Base-by-base conservation (phyloP, 2,888 invertebrate genomes). In the Colostygia pectinataria region DNA sequence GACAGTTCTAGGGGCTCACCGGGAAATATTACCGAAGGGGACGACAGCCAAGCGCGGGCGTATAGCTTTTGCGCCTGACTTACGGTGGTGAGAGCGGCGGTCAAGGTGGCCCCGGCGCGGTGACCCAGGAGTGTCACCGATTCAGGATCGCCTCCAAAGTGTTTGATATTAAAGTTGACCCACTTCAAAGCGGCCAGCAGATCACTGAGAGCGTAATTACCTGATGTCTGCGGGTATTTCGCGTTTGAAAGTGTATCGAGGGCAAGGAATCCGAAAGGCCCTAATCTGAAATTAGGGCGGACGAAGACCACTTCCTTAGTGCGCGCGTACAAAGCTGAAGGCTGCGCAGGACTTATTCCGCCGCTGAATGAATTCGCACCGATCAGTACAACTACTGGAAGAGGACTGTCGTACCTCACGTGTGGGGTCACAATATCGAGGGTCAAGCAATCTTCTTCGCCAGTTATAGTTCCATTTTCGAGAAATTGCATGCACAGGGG, bases 201-300 rank as follows among this genome's bases (percentile, higher is more conserved):
- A 71, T 97, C 97, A 1, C 95, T 94, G 0, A 97, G 91, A 0
- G 94, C 97, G 70, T 97, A 97, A 78, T 97, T 97, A 20, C 97
- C 97, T 0, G 96, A 96, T 0, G 94, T 93, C 18, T 91, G 92
- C 0, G 95, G 95, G 71, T 95, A 93, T 12, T 93, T 91, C 0
- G 93, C 89, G 61, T 93, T 92, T 0, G 95, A 93, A 0, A 97
- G 81, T 1, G 93, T 90, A 47, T 94, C 93, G 3, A 94, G 83
- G 0, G 97, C 94, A 37, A 98, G 86, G 74, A 97, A 98, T 2
- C 98, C 98, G 45, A 95, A 91, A 37, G 93, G 92, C 0, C 94
- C 95, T 51, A 95, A 83, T 65, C 97, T 92, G 83, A 97, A 97
- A 71, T 97, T 97, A 2, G 97, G 96, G 53, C 95, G 92, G 1